Evolutionary conservation across 2,797 vertebrate genomes (phyloP).

Genomic region (Rallus crepitans): DNA sequence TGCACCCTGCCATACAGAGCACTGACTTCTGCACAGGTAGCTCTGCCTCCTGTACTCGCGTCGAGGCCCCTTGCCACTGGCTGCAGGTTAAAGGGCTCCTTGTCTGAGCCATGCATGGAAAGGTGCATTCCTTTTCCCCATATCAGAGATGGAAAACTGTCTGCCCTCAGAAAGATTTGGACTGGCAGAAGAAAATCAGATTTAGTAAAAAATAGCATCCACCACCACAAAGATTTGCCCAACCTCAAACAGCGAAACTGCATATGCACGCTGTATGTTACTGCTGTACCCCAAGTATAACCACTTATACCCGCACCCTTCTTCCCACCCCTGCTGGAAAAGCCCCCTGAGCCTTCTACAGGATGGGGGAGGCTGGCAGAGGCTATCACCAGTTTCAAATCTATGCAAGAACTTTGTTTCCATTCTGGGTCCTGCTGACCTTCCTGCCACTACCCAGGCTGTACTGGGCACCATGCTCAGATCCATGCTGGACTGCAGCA

Average conservation of each 20-base stretch:
- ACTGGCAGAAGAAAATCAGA: neutral
- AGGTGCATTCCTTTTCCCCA: neutral
- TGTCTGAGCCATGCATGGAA: rapidly evolving
- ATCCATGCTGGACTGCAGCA: neutral
- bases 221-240: neutral
- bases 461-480: rapidly evolving
- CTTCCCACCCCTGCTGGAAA: neutral
- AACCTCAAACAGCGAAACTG: neutral
- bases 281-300: neutral
- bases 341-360: neutral
- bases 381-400: neutral
- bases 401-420: rapidly evolving
- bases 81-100: neutral
- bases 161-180: neutral
- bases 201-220: neutral
- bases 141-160: neutral
- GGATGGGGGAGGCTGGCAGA: neutral
- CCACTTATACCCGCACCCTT: neutral
- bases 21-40: neutral
- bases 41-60: neutral
- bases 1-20: neutral
- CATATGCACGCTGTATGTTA: neutral
- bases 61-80: neutral
- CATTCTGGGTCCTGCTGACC: neutral
- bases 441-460: neutral